A percentile compares a stretch with the other conserved stretches of the same genome.
Evolutionary conservation across 2,113 vertebrate genomes (phyloP).

Genomic region (Oncorhynchus masou): DNA sequence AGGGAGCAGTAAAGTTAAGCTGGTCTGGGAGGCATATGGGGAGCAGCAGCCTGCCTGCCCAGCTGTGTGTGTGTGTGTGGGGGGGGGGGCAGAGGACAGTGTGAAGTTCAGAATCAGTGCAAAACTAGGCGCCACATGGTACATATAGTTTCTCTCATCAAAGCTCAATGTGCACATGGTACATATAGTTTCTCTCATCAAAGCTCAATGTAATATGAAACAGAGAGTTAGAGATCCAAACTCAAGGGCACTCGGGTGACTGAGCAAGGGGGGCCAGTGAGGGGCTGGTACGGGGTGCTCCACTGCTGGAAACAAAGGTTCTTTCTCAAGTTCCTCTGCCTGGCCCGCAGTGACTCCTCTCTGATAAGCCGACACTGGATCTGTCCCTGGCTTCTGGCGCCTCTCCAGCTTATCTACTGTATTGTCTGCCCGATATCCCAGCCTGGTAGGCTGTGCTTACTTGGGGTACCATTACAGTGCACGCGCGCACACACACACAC

Average conservation of each 20-base stretch:
- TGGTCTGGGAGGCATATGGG: too few relatives aligned
- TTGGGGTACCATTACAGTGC: not conserved
- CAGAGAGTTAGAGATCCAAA: not conserved
- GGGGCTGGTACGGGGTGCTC: slow-evolving; percentile 13
- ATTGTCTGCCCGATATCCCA: slow-evolving; percentile 33
- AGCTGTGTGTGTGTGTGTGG: too few relatives aligned
- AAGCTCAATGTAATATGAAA: not conserved
- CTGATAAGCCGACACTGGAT: slow-evolving; percentile 54
- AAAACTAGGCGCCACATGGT: not conserved
- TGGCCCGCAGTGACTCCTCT: slow-evolving; percentile 24
- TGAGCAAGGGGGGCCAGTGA: not conserved
- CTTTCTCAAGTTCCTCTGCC: slow-evolving; percentile 39
- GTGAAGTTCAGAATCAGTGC: not conserved
- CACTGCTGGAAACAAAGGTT: slow-evolving; percentile 48
- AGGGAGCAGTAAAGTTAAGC: too few relatives aligned
- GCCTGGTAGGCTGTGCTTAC: slow-evolving; percentile 16
- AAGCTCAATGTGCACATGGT: not conserved
- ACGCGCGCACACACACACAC: too few relatives aligned
- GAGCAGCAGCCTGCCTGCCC: too few relatives aligned
- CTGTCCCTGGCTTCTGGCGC: slow-evolving; percentile 30
- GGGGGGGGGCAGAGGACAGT: too few relatives aligned
- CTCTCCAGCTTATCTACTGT: slow-evolving; percentile 49
- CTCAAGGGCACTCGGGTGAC: not conserved
- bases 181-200: not conserved
- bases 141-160: not conserved